A percentile compares a stretch with the other conserved stretches of the same genome.
These are phyloP conservation scores for Coelopa pilipes DNA, from an alignment of 2,888 invertebrate genomes.

Conservation along the genomic window DNA sequence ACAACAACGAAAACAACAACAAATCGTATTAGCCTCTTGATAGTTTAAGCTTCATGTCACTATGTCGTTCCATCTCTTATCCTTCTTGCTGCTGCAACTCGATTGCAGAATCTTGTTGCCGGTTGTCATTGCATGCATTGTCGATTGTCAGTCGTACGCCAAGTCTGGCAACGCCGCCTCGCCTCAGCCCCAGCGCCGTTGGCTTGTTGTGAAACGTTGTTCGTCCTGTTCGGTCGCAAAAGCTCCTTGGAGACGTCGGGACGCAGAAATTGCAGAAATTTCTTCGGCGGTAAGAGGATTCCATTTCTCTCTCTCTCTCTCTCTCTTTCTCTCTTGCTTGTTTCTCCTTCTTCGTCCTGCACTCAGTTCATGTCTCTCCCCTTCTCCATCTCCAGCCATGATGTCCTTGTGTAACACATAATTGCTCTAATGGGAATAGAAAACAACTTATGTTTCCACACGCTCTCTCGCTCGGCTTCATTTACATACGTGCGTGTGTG, in stretches of 20 bases:
- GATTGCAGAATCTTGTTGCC: constrained; percentile 27
- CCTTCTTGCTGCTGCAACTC: background rate
- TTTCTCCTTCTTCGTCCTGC: background rate
- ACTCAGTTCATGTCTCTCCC: too few species aligned
- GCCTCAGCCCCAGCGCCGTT: background rate
- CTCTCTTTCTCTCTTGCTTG: too few species aligned
- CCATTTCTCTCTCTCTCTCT: background rate
- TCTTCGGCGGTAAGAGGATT: constrained; percentile 10
- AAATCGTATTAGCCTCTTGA: constrained; percentile 60
- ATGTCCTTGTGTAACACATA: constrained; percentile 20
- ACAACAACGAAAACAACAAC: background rate
- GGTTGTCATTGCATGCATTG: constrained; percentile 26
- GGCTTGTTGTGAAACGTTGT: constrained; percentile 17
- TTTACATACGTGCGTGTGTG: background rate
- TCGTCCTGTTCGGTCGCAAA: constrained; percentile 16
- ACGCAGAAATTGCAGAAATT: constrained; percentile 21
- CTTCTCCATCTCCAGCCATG: too few species aligned
- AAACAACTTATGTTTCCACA: constrained; percentile 1
- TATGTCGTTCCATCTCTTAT: too few species aligned
- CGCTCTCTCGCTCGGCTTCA: background rate
- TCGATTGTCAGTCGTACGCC: constrained; percentile 5
- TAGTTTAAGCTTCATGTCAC: constrained; percentile 47
- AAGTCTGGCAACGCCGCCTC: too few species aligned
- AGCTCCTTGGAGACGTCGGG: constrained; percentile 27
- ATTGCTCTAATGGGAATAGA: constrained; percentile 19